Evolutionary conservation across 2,888 invertebrate genomes (phyloP).

Genomic region (Carterocephalus palaemon): DNA sequence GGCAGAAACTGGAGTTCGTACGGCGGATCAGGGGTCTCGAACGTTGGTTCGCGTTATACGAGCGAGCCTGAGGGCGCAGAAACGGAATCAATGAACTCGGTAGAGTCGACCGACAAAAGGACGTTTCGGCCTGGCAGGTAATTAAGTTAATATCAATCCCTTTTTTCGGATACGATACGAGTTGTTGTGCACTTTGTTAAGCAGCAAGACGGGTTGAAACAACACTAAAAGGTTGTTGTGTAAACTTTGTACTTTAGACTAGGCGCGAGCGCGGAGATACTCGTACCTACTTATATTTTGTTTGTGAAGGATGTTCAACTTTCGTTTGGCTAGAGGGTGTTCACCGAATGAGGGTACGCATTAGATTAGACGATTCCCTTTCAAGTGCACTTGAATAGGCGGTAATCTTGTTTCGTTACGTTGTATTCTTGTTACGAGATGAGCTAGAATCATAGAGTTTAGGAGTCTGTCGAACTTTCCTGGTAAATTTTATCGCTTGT

Average conservation of each 20-base stretch:
- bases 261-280: too few relatives aligned
- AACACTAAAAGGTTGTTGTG: too few relatives aligned
- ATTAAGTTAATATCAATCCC: conserved; percentile 73
- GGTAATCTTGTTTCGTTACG: conserved; percentile 20
- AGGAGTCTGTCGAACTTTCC: too few relatives aligned
- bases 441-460: too few relatives aligned
- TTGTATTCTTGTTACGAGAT: conserved; percentile 3
- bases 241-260: too few relatives aligned
- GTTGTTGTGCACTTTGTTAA: conserved; percentile 16
- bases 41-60: conserved; percentile 50
- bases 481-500: too few relatives aligned
- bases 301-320: conserved; percentile 20
- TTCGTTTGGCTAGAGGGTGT: conserved; percentile 9
- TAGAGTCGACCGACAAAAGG: conserved; percentile 72
- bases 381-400: conserved; percentile 20
- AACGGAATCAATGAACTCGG: conserved; percentile 76
- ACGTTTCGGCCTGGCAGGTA: conserved; percentile 72
- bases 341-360: conserved; percentile 12
- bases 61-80: conserved; percentile 61
- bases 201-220: conserved; percentile 21
- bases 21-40: conserved; percentile 39
- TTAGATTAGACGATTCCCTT: conserved; percentile 21
- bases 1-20: conserved; percentile 28
- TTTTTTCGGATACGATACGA: conserved; percentile 35
- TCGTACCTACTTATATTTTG: not conserved